These are phyloP conservation scores for Oscheius onirici DNA, from an alignment of 2,888 invertebrate genomes.

Conservation along the genomic window DNA sequence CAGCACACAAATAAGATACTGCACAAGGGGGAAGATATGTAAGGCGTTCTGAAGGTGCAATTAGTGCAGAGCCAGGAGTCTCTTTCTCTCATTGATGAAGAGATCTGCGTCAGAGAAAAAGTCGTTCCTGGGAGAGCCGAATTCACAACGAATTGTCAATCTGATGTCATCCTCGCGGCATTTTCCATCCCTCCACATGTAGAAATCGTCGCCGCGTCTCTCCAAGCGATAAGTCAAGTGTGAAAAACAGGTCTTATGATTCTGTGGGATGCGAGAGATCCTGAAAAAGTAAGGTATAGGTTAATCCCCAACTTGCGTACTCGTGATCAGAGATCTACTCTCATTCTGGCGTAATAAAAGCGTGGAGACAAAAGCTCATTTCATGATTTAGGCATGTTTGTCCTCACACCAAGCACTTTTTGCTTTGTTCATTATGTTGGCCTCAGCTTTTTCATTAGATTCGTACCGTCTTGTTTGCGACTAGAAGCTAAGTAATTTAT, in stretches of 20 bases:
- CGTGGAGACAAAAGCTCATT: too few relatives aligned
- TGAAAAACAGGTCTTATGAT: conserved; percentile 62
- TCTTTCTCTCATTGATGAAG: conserved; percentile 42
- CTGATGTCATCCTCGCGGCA: conserved; percentile 62
- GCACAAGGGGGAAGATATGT: too few relatives aligned
- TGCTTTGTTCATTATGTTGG: too few relatives aligned
- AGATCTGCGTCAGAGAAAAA: conserved; percentile 61
- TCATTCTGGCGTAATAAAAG: too few relatives aligned
- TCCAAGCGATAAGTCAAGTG: conserved; percentile 65
- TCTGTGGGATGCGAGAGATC: conserved; percentile 47
- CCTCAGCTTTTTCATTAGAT: too few relatives aligned
- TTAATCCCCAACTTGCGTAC: neutral
- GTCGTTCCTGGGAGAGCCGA: conserved; percentile 56
- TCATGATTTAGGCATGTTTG: too few relatives aligned
- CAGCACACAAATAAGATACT: too few relatives aligned
- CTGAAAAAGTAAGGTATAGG: conserved; percentile 26
- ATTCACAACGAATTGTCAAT: conserved; percentile 66
- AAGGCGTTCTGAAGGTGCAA: too few relatives aligned
- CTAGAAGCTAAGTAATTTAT: too few relatives aligned
- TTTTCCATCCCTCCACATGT: conserved; percentile 63
- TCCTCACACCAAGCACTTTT: too few relatives aligned
- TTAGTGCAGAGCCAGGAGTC: conserved; percentile 13
- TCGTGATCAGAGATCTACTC: too few relatives aligned
- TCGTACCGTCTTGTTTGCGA: too few relatives aligned
- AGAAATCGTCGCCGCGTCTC: conserved; percentile 60